A percentile compares a stretch with the other conserved stretches of the same genome.
phyloP scores from a whole-genome alignment of 2,797 vertebrate genomes.

The Argentina silus region DNA sequence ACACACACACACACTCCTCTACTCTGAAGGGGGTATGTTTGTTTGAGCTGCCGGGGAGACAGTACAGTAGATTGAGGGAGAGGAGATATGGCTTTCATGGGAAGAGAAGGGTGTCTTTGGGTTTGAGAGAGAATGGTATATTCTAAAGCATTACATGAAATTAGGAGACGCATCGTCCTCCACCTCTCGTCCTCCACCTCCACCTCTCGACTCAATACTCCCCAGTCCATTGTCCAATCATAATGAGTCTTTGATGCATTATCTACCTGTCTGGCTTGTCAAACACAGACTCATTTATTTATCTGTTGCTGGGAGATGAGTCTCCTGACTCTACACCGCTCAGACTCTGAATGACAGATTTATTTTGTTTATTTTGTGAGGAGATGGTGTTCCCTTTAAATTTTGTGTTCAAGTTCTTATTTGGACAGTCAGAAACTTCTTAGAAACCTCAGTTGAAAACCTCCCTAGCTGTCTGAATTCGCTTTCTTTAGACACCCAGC shows the following conservation, averaged over 20 bases:
- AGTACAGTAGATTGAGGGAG: conserved; percentile 23
- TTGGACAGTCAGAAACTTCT: too few relatives aligned
- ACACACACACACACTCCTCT: too few relatives aligned
- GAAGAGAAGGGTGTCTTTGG: conserved; percentile 30
- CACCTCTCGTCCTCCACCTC: conserved; percentile 38
- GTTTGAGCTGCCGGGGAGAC: conserved; percentile 17
- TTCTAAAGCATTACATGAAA: conserved; percentile 25
- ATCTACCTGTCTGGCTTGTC: conserved; percentile 45
- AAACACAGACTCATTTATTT: conserved; percentile 51
- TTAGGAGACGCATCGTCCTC: conserved; percentile 27
- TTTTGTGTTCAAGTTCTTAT: too few relatives aligned
- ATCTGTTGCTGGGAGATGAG: conserved; percentile 46
- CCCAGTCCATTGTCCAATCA: conserved; percentile 51
- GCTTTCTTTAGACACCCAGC: too few relatives aligned
- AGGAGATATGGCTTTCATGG: conserved; percentile 37
- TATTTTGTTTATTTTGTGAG: too few relatives aligned
- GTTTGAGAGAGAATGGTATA: conserved; percentile 28
- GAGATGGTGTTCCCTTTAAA: too few relatives aligned
- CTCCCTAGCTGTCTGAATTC: too few relatives aligned
- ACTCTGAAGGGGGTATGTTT: too few relatives aligned
- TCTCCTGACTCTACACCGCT: conserved; percentile 29
- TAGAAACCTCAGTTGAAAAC: too few relatives aligned
- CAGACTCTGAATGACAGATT: conserved; percentile 24
- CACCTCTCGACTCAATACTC: conserved; percentile 33
- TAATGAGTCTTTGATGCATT: conserved; percentile 58